Evolutionary conservation across 2,888 invertebrate species (phyloP).

Genomic region (Augochlorella aurata): DNA sequence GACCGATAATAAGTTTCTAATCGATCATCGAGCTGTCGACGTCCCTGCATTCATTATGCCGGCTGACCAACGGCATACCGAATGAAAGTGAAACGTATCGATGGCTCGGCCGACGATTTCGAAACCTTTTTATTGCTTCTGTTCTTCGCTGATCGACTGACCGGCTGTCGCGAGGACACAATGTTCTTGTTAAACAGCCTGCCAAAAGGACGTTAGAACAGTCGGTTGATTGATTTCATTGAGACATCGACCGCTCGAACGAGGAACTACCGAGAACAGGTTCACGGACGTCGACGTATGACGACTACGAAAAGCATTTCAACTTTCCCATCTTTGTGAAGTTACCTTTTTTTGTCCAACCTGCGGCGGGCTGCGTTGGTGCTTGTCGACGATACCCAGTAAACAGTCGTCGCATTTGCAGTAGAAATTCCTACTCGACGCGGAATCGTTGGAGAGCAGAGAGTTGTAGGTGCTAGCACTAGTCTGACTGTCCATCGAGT

Average conservation of each 20-base stretch:
- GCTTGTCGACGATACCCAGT: constrained; percentile 90
- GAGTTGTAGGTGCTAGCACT: constrained; percentile 86
- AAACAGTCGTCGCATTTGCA: constrained; percentile 93
- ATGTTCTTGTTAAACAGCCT: neutral
- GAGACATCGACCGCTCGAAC: neutral
- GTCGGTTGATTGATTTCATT: neutral
- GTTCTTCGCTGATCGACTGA: neutral
- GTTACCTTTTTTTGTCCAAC: constrained; percentile 79
- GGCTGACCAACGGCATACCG: constrained; percentile 23
- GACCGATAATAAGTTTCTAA: constrained; percentile 32
- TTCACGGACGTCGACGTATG: neutral
- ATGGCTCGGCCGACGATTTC: constrained; percentile 29
- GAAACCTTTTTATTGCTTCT: constrained; percentile 2
- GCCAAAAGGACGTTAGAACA: neutral
- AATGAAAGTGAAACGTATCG: constrained; percentile 42
- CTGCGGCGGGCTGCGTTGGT: constrained; percentile 77
- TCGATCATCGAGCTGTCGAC: constrained; percentile 51
- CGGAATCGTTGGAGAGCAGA: constrained; percentile 87
- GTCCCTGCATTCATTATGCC: constrained; percentile 37
- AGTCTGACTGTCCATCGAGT: constrained; percentile 86
- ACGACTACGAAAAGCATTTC: neutral
- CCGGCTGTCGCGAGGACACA: neutral
- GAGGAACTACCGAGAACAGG: neutral
- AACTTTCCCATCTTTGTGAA: too few relatives aligned
- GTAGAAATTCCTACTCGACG: constrained; percentile 86